These are phyloP conservation scores for Apodemia hepburni DNA, from an alignment of 2,888 invertebrate genomes.

Conservation along the genomic window DNA sequence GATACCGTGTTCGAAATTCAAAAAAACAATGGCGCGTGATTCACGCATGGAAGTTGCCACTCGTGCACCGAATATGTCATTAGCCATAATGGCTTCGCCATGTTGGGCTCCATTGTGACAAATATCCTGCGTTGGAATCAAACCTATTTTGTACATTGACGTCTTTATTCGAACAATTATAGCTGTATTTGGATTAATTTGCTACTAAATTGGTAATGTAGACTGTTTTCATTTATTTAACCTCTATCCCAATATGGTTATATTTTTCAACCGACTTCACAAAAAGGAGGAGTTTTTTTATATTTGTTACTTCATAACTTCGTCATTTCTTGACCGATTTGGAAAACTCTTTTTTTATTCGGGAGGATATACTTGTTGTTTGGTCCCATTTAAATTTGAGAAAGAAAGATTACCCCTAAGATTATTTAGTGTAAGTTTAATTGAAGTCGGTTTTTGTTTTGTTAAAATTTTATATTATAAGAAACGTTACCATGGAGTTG, in stretches of 20 bases:
- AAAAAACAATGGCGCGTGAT: slow-evolving; percentile 42
- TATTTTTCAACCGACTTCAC: neutral
- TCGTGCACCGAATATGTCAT: slow-evolving; percentile 60
- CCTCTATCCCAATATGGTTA: neutral
- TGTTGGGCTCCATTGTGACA: slow-evolving; percentile 51
- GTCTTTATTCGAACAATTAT: slow-evolving; percentile 36
- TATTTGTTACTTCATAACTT: too few relatives aligned
- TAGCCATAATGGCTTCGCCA: slow-evolving; percentile 32
- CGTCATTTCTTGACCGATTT: too few relatives aligned
- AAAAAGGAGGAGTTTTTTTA: too few relatives aligned
- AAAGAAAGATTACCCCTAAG: too few relatives aligned
- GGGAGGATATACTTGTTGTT: too few relatives aligned
- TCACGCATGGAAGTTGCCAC: slow-evolving; percentile 55
- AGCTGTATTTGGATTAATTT: slow-evolving; percentile 18
- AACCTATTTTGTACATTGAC: slow-evolving; percentile 40
- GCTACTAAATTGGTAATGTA: slow-evolving; percentile 17
- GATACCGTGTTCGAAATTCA: slow-evolving; percentile 31
- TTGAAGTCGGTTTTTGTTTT: too few relatives aligned
- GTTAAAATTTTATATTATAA: too few relatives aligned
- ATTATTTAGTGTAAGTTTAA: too few relatives aligned
- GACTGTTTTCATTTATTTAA: neutral
- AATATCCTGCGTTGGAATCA: slow-evolving; percentile 42
- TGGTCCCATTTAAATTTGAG: too few relatives aligned
- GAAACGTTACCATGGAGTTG: too few relatives aligned
- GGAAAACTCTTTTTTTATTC: too few relatives aligned